phyloP scores from a whole-genome alignment of 2,888 invertebrate genomes.

The Acleris laterana region DNA sequence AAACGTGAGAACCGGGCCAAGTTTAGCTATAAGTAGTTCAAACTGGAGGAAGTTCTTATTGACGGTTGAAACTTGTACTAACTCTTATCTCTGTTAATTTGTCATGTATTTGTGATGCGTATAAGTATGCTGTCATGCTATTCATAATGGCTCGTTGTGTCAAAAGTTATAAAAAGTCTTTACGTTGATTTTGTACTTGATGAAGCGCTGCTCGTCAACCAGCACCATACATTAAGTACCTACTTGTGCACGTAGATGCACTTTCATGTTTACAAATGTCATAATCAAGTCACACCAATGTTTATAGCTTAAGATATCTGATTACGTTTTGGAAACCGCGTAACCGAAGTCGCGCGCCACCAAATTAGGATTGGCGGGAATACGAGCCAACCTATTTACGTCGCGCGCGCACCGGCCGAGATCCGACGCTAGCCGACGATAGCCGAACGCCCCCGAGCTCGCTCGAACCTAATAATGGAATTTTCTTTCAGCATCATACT shows the following conservation, averaged over 20 bases:
- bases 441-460: slow-evolving; percentile 54
- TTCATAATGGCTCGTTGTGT: too few species aligned
- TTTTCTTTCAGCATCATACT: slow-evolving; percentile 55
- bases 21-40: not conserved
- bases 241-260: not conserved
- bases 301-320: slow-evolving; percentile 33
- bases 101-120: not conserved
- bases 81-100: not conserved
- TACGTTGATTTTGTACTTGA: too few species aligned
- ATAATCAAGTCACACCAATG: not conserved
- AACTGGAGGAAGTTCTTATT: slow-evolving; percentile 8
- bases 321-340: slow-evolving; percentile 56
- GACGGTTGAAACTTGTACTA: not conserved
- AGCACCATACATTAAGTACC: not conserved
- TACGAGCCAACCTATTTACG: slow-evolving; percentile 74
- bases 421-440: slow-evolving; percentile 50
- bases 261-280: not conserved
- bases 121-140: too few species aligned
- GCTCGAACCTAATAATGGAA: slow-evolving; percentile 71
- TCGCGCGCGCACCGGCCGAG: slow-evolving; percentile 65
- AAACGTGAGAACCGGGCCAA: not conserved
- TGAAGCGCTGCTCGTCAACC: too few species aligned
- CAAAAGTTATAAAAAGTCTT: too few species aligned
- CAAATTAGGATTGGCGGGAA: slow-evolving; percentile 85
- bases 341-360: slow-evolving; percentile 69